Evolutionary conservation across 1,140 invertebrate species (phyloP), one percentile per base, ranked within the genome.

Genomic region (Brachionus manjavacas): DNA sequence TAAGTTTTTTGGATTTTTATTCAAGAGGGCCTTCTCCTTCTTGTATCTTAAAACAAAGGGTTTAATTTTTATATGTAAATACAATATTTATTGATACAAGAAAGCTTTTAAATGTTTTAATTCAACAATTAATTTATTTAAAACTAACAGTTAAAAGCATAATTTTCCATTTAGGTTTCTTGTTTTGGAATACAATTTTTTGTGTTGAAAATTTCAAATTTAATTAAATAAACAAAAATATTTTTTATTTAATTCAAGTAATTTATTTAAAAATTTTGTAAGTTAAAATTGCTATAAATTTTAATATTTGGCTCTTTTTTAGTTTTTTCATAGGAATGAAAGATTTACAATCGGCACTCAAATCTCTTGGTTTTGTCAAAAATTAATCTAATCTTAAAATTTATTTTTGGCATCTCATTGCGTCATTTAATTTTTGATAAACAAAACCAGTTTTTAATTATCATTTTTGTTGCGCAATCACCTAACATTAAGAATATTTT

Each of bases 1-100:
- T 20, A 12, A 72, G 39, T 7, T 72, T 39, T 72, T 72, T 72
- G 68, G 68, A 72, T 41, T 41, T 72, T 72, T 72, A 72, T 31
- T 39, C 68, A n/a, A 12, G 68, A 39, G 68, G 68, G n/a, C 68
- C 68, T 39, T 72, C 68, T 20, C 16, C 14, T 11, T 8, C 8
- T 20, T 72, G n/a, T 11, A 41, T 41, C 16, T 39, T 39, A 39
- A 72, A 41, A 72, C 28, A 41, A 16, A 23, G 68, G 43, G 68
- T 72, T 72, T 72, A 39, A 72, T 41, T 46, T 39, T 16, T 41
- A 31, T 68, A 3, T 68, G 23, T 28, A 39, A 35, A 68, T 7
- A 68, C 31, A 31, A n/a, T 68, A 31, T 68, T 68, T 35, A 68
- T 68, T 31, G 6, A 68, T 68, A 14, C 31, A 31, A 31, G 66